Conservation (phyloP, 2,888 invertebrate genomes). For the Limenitis arthemis region DNA sequence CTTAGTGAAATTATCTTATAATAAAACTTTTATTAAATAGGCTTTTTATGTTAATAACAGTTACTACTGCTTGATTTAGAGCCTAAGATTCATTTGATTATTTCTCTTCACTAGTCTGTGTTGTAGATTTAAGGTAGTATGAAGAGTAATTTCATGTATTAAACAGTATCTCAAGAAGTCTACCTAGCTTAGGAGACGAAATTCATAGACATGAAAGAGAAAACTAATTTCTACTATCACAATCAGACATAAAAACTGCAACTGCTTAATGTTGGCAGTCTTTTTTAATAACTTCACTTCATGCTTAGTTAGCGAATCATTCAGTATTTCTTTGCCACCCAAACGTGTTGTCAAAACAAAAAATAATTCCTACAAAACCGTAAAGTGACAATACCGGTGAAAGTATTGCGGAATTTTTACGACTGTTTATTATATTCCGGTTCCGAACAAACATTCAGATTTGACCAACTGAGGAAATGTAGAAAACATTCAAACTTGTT, state of each 20-base stretch:
- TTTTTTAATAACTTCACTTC: conserved; percentile 36
- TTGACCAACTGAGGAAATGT: conserved; percentile 6
- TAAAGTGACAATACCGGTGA: conserved; percentile 41
- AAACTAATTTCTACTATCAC: not conserved
- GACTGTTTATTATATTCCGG: conserved; percentile 29
- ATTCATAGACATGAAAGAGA: not conserved
- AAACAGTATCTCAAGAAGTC: not conserved
- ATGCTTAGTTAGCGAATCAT: conserved; percentile 38
- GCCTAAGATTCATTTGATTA: too few relatives aligned
- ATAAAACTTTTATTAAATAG: too few relatives aligned
- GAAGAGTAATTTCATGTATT: too few relatives aligned
- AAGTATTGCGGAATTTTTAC: conserved; percentile 45
- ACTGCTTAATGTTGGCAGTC: not conserved
- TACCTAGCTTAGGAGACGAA: not conserved
- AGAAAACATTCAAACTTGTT: not conserved
- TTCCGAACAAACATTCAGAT: conserved; percentile 10
- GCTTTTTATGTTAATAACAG: too few relatives aligned
- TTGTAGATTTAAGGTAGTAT: too few relatives aligned
- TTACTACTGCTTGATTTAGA: too few relatives aligned
- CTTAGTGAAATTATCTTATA: too few relatives aligned
- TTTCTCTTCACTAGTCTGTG: too few relatives aligned
- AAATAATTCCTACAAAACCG: conserved; percentile 34
- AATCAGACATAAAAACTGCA: conserved; percentile 1
- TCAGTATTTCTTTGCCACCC: conserved; percentile 39
- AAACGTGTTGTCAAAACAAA: conserved; percentile 39